Evolutionary conservation across 2,797 vertebrate species (phyloP).

Genomic region (Lepidocolaptes lacrymiger): DNA sequence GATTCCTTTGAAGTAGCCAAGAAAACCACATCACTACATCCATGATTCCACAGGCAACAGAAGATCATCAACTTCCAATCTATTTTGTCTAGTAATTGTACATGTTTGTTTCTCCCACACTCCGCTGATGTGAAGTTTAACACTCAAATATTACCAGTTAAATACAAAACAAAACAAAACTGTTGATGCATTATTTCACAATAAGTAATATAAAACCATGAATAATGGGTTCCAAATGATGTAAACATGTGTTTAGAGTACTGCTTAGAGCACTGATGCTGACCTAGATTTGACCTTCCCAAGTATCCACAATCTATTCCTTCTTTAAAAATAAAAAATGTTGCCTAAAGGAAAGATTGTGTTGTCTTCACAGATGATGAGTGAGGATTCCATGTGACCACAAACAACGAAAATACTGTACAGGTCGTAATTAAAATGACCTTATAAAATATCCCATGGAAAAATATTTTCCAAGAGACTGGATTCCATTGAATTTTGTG

Average conservation of each 20-base stretch:
- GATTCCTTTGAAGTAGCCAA: slow-evolving; percentile 72
- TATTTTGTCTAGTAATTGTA: slow-evolving; percentile 58
- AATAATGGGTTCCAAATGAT: slow-evolving; percentile 70
- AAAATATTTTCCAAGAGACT: slow-evolving; percentile 65
- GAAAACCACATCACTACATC: slow-evolving; percentile 70
- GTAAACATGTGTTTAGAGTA: slow-evolving; percentile 57
- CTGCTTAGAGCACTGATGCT: slow-evolving; percentile 35
- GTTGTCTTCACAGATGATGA: slow-evolving; percentile 63
- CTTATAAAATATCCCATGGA: slow-evolving; percentile 70
- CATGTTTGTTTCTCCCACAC: slow-evolving; percentile 63
- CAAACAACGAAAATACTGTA: slow-evolving; percentile 58
- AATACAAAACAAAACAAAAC: slow-evolving; percentile 71
- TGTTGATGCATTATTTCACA: slow-evolving; percentile 68
- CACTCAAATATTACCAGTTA: slow-evolving; percentile 65
- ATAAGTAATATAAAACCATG: slow-evolving; percentile 69
- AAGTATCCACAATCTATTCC: slow-evolving; percentile 60
- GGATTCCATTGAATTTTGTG: slow-evolving; percentile 30
- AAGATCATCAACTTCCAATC: slow-evolving; percentile 58
- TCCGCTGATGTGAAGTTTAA: slow-evolving; percentile 44
- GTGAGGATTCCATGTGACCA: slow-evolving; percentile 43
- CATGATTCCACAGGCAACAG: slow-evolving; percentile 57
- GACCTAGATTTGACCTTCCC: slow-evolving; percentile 72
- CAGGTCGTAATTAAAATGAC: slow-evolving; percentile 71
- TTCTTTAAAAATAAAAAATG: slow-evolving; percentile 58
- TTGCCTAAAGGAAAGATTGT: slow-evolving; percentile 60